A percentile compares a stretch with the other conserved stretches of the same genome.
These are phyloP conservation scores for Cheilosia scutellata DNA, from an alignment of 2,888 invertebrate species.

Conservation along the genomic window DNA sequence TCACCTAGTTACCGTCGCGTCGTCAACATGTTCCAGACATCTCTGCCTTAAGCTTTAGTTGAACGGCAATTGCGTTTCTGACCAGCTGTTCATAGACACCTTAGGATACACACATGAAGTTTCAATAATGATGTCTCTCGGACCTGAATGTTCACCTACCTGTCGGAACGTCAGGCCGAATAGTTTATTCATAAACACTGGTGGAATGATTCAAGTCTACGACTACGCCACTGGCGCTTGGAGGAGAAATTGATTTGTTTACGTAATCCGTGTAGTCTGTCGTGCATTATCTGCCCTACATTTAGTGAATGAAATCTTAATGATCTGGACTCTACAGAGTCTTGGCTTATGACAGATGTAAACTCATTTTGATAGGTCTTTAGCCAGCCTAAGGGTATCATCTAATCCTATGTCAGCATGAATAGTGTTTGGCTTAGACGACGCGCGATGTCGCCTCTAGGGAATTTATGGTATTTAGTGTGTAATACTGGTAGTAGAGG, in stretches of 20 bases:
- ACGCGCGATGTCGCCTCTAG: neutral
- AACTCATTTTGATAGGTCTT: neutral
- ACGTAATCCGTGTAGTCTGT: conserved; percentile 16
- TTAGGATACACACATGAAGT: conserved; percentile 17
- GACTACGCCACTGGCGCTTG: conserved; percentile 12
- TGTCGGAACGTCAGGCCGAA: conserved; percentile 4
- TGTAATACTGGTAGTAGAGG: conserved; percentile 20
- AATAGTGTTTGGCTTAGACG: neutral
- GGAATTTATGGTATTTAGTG: neutral
- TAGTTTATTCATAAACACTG: neutral
- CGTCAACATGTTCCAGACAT: conserved; percentile 43
- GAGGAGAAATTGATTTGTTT: conserved; percentile 28
- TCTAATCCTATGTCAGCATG: neutral
- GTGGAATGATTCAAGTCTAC: conserved; percentile 4
- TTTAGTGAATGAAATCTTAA: neutral
- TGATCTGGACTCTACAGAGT: neutral
- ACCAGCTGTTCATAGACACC: conserved; percentile 25
- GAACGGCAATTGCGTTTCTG: conserved; percentile 20
- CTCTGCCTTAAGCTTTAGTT: conserved; percentile 55
- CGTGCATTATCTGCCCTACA: conserved; percentile 21
- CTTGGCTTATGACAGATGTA: conserved; percentile 6
- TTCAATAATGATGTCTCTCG: conserved; percentile 43
- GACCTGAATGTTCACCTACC: conserved; percentile 9
- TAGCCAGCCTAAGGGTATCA: neutral
- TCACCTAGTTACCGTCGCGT: conserved; percentile 14